Conservation (phyloP, 2,113 vertebrate genomes). For the Neotragus pygmaeus region DNA sequence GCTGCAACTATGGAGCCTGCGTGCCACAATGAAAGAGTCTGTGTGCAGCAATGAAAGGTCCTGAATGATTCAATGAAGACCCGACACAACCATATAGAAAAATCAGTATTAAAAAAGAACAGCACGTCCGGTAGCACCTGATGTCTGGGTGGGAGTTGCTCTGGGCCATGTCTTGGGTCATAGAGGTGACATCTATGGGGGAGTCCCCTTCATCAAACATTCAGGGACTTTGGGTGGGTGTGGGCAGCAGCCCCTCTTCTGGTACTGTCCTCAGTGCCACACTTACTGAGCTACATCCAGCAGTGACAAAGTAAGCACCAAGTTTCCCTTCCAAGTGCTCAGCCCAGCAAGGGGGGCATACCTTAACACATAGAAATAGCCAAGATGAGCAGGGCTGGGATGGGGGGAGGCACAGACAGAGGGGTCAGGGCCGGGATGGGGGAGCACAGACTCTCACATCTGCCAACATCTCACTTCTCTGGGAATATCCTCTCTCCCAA, state of each 20-base stretch:
- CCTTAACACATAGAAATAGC: constrained; percentile 68
- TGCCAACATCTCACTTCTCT: neutral
- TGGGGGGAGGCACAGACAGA: constrained; percentile 14
- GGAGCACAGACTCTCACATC: constrained; percentile 43
- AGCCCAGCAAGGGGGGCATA: constrained; percentile 74
- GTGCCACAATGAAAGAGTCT: neutral
- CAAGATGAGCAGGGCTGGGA: neutral
- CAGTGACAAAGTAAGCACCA: neutral
- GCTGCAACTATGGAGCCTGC: neutral
- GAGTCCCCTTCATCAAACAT: neutral
- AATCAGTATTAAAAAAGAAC: neutral
- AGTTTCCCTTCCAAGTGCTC: neutral
- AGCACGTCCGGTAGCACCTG: constrained; percentile 46
- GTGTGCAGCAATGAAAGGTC: neutral
- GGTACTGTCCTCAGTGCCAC: too few species aligned
- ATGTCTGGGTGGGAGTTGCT: constrained; percentile 78
- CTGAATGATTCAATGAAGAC: neutral
- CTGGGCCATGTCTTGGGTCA: constrained; percentile 74
- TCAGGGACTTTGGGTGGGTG: neutral
- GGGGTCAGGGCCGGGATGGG: constrained; percentile 64
- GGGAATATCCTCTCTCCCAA: neutral
- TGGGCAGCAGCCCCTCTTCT: neutral
- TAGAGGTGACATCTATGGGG: neutral
- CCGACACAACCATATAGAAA: neutral
- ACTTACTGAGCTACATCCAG: neutral